Evolutionary conservation across 2,113 vertebrate genomes (phyloP), one percentile per base, ranked within the genome.

Genomic region (Entelurus aequoreus): DNA sequence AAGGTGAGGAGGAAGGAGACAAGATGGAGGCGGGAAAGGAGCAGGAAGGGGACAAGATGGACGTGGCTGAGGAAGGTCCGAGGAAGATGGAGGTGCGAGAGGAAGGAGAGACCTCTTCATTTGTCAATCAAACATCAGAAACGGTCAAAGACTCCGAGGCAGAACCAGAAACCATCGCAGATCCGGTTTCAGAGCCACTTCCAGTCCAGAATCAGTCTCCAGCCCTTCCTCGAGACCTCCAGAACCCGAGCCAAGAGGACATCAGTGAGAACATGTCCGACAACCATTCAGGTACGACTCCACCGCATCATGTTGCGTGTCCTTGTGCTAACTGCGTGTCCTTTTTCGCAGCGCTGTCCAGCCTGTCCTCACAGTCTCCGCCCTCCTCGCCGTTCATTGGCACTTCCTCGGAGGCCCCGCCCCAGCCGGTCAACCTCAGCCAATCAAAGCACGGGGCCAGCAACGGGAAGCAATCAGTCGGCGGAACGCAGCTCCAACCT

Each of bases 281-380:
- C 86, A 90, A 88, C 78, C 90, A 88, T 51, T 90, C 90, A 84
- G 90, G 89, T 91, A 80, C 2, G 16, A 38, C 10, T 6, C 35
- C 16, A 3, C 1, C 37, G 5, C 0, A 19, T 50, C n/a, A 50
- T 56, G 7, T 8, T 36, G 28, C 15, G 53, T n/a, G 1, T 13
- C 15, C 35, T 57, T 19, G 28, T 9, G 14, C 7, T 40, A 11
- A 56, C 21, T 13, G 11, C 6, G 1, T 50, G 10, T 60, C 1
- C 38, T 65, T 52, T 58, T 14, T 62, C 28, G 48, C 78, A 91
- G 90, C 87, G 0, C 54, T 89, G 66, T 90, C 88, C 81, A 90
- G 89, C 59, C 84, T 90, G n/a, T 90, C 89, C 51, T 90, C 88
- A 10, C 89, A 91, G 80, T 86, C 86, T 51, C 88, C 89, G 2